These are phyloP conservation scores for Apamea sordens DNA, from an alignment of 2,888 invertebrate species.

Conservation along the genomic window DNA sequence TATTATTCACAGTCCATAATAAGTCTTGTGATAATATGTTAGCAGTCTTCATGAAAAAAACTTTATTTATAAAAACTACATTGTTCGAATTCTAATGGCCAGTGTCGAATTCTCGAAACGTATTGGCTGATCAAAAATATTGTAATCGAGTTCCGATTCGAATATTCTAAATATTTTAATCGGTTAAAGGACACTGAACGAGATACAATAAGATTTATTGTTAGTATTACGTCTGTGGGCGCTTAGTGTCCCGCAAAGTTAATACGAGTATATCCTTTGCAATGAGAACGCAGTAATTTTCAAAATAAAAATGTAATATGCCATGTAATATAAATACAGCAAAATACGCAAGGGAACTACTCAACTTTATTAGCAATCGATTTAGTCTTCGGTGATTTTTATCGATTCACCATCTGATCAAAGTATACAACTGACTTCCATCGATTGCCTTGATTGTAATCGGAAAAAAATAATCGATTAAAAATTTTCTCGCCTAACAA, in stretches of 20 bases:
- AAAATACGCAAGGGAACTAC: not conserved
- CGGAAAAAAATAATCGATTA: not conserved
- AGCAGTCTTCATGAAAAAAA: not conserved
- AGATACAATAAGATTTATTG: too few relatives aligned
- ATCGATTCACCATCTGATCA: not conserved
- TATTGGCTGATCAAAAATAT: not conserved
- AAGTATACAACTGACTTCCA: not conserved
- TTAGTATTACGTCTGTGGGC: too few relatives aligned
- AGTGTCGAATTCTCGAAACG: not conserved
- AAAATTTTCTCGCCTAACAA: conserved; percentile 19
- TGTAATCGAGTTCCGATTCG: not conserved
- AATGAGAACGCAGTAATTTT: not conserved
- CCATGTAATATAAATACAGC: not conserved
- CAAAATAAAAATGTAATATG: not conserved
- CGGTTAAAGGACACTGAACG: too few relatives aligned
- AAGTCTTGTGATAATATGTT: conserved; percentile 51
- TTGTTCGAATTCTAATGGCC: not conserved
- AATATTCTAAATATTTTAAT: not conserved
- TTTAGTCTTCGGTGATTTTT: not conserved
- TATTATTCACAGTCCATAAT: conserved; percentile 64
- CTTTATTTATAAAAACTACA: not conserved
- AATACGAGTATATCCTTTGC: not conserved
- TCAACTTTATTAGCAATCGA: not conserved
- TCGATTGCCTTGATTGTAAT: not conserved
- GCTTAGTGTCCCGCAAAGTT: not conserved